Base-by-base conservation (phyloP, 2,888 invertebrate genomes). In the Lithophane semibrunnea region DNA sequence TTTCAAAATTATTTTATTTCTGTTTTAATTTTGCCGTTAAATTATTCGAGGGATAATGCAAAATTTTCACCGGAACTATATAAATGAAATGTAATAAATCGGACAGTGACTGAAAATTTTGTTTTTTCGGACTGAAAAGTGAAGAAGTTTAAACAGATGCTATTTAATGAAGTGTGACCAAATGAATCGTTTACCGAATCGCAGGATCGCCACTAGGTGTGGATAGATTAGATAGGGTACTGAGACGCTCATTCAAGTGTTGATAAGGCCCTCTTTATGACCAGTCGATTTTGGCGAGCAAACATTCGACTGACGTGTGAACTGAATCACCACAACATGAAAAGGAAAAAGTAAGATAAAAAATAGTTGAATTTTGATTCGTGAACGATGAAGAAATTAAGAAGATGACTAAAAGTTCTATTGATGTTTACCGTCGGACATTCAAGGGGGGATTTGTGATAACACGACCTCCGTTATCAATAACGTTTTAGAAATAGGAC, bases 171-270 rank as follows among this genome's bases (percentile, higher is more conserved):
- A 92, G 91, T 94, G 94, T 93, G 92, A 94, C 92, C 91, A 91
- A 91, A 89, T 87, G 88, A 89, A 88, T 89, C 88, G 90, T 91
- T 92, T 86, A 89, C 89, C 90, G 88, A 94, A 94, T 92, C 91
- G 91, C 92, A 92, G 94, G 93, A 96, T 95, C 94, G 94, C 94
- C 94, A 93, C 92, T 93, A 93, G 93, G 94, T 94, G 94, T 88
- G 94, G 91, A 91, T 90, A 93, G 96, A 96, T 96, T 92, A 96
- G 96, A 96, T 96, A 96, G 92, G 90, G 91, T 90, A 92, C 92
- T 93, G 92, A 95, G 95, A 95, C 95, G 92, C 83, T 94, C 92
- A 92, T 94, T 94, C 91, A 93, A 95, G 95, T 96, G 94, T 93
- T 93, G 96, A 96, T 96, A 96, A 96, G 92, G 89, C 88, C 86